Percentiles rank a stretch among this genome's conserved stretches.
phyloP scores from a whole-genome alignment of 2,888 invertebrate species.

The Theretra japonica region DNA sequence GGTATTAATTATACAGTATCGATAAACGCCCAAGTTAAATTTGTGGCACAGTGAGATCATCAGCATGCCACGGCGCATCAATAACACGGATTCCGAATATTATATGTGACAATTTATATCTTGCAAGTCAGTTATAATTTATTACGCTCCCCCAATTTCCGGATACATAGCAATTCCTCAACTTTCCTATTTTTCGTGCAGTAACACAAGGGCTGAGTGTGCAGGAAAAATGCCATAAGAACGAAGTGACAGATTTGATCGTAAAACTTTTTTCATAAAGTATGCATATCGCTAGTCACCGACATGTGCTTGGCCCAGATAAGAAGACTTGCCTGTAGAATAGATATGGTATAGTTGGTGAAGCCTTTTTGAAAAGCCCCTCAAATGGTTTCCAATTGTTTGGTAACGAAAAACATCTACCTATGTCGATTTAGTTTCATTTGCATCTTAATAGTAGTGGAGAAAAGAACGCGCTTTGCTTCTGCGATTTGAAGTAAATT shows the following conservation, averaged over 20 bases:
- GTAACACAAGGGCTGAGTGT: neutral
- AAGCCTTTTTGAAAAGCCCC: too few relatives aligned
- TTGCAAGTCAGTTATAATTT: neutral
- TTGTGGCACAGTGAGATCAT: neutral
- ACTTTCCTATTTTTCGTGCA: neutral
- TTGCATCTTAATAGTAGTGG: too few relatives aligned
- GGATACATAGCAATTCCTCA: neutral
- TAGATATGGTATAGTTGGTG: too few relatives aligned
- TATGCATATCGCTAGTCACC: neutral
- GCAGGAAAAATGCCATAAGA: neutral
- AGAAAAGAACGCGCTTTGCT: too few relatives aligned
- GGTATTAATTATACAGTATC: conserved; percentile 8
- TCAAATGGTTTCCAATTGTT: too few relatives aligned
- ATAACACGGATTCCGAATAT: neutral
- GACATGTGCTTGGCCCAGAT: neutral
- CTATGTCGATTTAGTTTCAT: too few relatives aligned
- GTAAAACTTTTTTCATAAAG: neutral
- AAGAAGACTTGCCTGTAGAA: neutral
- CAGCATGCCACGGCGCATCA: neutral
- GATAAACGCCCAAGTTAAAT: neutral
- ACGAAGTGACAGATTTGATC: neutral
- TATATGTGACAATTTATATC: neutral
- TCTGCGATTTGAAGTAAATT: too few relatives aligned
- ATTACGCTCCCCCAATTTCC: neutral
- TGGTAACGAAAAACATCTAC: too few relatives aligned